Percentiles rank a stretch among this genome's conserved stretches.
phyloP scores from a whole-genome alignment of 2,888 invertebrate species.

The Euclidia mi region DNA sequence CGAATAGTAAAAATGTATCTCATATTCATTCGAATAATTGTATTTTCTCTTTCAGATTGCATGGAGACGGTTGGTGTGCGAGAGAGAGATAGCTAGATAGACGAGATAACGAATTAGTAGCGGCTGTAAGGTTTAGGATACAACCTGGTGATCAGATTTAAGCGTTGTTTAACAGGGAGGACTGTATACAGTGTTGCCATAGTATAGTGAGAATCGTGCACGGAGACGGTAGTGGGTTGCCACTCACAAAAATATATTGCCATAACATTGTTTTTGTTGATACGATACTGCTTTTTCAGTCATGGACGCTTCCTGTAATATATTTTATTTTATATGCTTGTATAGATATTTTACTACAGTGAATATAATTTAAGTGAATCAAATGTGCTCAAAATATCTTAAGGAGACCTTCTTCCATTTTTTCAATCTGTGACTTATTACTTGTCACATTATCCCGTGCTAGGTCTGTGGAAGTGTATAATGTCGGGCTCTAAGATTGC shows the following conservation, averaged over 20 bases:
- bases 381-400: no score
- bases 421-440: no score
- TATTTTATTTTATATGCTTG: no score
- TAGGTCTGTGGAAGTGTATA: no score
- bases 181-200: slow-evolving; percentile 79
- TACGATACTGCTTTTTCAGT: no score
- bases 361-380: background rate
- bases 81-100: slow-evolving; percentile 60
- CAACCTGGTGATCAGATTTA: slow-evolving; percentile 62
- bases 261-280: background rate
- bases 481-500: no score
- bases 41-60: slow-evolving; percentile 55
- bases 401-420: no score
- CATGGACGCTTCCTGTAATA: no score
- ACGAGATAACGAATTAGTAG: slow-evolving; percentile 61
- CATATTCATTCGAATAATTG: background rate
- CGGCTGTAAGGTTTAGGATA: slow-evolving; percentile 63
- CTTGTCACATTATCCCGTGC: no score
- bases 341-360: background rate
- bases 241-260: background rate
- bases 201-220: slow-evolving; percentile 55
- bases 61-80: slow-evolving; percentile 38
- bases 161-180: slow-evolving; percentile 61
- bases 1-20: background rate
- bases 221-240: slow-evolving; percentile 30